A percentile compares a stretch with the other conserved stretches of the same genome.
phyloP scores from a whole-genome alignment of 2,113 vertebrate genomes.

The Chinchilla lanigera region DNA sequence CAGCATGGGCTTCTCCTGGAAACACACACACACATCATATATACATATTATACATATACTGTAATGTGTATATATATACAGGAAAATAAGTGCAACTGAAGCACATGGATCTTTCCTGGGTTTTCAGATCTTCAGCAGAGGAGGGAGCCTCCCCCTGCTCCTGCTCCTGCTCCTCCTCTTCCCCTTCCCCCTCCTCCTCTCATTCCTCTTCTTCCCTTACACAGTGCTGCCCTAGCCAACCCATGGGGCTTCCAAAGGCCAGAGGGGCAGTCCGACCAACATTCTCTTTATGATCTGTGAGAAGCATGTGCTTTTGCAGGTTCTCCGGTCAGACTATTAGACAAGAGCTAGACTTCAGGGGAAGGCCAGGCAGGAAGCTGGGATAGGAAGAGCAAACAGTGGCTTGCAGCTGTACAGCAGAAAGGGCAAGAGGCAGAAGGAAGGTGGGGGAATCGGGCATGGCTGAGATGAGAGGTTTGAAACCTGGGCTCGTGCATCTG shows the following conservation, averaged over 20 bases:
- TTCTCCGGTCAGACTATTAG: background rate
- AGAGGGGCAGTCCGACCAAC: accelerated
- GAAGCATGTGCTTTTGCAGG: background rate
- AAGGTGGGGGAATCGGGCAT: background rate
- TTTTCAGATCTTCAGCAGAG: background rate
- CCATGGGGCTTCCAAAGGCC: background rate
- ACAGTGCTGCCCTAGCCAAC: background rate
- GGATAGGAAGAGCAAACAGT: background rate
- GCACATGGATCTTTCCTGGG: background rate
- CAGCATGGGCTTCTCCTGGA: too few relatives aligned
- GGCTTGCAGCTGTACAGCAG: background rate
- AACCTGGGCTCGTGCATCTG: background rate
- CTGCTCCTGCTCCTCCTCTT: accelerated
- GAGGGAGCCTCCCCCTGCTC: background rate
- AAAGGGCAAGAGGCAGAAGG: background rate
- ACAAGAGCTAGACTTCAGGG: background rate
- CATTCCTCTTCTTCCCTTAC: background rate
- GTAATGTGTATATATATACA: background rate
- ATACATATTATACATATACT: background rate
- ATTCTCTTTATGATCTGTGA: background rate
- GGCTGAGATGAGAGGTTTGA: background rate
- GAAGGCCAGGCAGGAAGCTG: background rate
- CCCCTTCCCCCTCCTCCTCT: background rate
- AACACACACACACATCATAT: background rate
- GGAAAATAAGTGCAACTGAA: background rate